Percentiles rank a stretch among this genome's conserved stretches.
Evolutionary conservation across 2,113 vertebrate genomes (phyloP).

Genomic region (Malurus cyaneus): DNA sequence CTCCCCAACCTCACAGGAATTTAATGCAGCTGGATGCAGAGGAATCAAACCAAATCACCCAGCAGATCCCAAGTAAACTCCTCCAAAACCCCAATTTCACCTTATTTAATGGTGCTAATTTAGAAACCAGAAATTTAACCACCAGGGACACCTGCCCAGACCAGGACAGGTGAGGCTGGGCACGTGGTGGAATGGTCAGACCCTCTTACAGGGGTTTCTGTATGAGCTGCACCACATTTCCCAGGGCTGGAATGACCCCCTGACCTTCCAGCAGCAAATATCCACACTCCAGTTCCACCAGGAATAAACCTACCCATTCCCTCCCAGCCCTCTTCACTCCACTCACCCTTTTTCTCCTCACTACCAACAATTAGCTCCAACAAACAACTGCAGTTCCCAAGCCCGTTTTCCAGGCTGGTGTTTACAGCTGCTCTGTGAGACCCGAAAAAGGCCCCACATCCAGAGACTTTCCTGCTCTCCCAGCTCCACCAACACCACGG

Average conservation of each 20-base stretch:
- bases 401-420: neutral
- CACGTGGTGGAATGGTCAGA: neutral
- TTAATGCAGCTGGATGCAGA: neutral
- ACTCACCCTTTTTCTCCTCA: neutral
- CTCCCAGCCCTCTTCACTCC: neutral
- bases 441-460: neutral
- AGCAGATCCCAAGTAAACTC: accelerated
- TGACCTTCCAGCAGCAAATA: neutral
- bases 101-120: neutral
- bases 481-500: neutral
- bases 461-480: neutral
- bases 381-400: neutral
- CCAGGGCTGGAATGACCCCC: neutral
- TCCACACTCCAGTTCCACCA: accelerated
- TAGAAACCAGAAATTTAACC: neutral
- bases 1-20: neutral
- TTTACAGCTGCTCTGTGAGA: neutral
- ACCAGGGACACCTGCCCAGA: neutral
- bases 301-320: neutral
- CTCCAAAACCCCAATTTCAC: neutral
- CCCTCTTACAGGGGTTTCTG: neutral
- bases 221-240: neutral
- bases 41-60: neutral
- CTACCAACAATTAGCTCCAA: neutral
- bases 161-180: neutral